Conservation (phyloP, 2,888 invertebrate species). For the Habroteleia sp. region DNA sequence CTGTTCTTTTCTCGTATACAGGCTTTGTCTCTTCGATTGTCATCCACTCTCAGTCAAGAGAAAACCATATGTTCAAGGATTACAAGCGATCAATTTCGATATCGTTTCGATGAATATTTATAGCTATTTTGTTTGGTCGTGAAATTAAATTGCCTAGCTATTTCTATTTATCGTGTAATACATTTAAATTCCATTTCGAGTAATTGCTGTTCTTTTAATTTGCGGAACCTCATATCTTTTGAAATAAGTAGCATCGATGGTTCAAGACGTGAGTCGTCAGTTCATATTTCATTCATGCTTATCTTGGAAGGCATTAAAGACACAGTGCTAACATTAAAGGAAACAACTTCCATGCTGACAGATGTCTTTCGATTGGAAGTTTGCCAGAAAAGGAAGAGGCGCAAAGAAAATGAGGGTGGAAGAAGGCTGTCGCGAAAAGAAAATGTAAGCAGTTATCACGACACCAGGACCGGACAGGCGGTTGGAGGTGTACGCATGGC, state of each 20-base stretch:
- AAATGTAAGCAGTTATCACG: slow-evolving; percentile 74
- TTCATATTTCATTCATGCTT: slow-evolving; percentile 44
- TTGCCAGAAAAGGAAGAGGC: slow-evolving; percentile 52
- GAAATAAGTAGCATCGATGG: neutral
- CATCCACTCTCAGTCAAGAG: slow-evolving; percentile 47
- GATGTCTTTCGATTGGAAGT: slow-evolving; percentile 68
- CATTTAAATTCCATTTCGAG: slow-evolving; percentile 13
- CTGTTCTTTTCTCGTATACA: slow-evolving; percentile 44
- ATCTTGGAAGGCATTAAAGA: slow-evolving; percentile 41
- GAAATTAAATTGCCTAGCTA: slow-evolving; percentile 31
- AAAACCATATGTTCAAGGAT: slow-evolving; percentile 54
- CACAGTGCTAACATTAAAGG: slow-evolving; percentile 43
- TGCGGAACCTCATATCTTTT: neutral
- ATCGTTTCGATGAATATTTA: slow-evolving; percentile 48
- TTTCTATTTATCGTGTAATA: slow-evolving; percentile 22
- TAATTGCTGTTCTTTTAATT: neutral
- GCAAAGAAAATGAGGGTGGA: slow-evolving; percentile 55
- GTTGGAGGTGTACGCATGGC: slow-evolving; percentile 78
- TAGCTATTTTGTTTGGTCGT: slow-evolving; percentile 21
- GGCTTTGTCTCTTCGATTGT: slow-evolving; percentile 49
- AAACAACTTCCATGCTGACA: slow-evolving; percentile 66
- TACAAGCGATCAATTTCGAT: slow-evolving; percentile 60
- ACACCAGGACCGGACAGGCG: slow-evolving; percentile 69
- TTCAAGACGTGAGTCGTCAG: slow-evolving; percentile 20
- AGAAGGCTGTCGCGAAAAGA: slow-evolving; percentile 59